Evolutionary conservation across 1,140 invertebrate species (phyloP).

Genomic region (Penaeus chinensis): DNA sequence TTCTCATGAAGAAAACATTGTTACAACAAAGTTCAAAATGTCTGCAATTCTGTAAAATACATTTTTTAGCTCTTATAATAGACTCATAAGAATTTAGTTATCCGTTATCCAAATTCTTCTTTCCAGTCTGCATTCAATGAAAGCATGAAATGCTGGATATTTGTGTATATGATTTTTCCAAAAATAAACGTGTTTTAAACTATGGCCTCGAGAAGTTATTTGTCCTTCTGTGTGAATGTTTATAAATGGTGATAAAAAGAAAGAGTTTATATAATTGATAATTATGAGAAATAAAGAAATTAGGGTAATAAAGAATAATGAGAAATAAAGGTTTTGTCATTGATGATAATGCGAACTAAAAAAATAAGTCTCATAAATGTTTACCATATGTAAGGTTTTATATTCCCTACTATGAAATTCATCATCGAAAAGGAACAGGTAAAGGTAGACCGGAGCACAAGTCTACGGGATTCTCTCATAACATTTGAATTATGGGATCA

Average conservation of each 20-base stretch:
- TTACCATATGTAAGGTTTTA: no score
- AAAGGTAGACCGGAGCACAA: not conserved
- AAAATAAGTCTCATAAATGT: no score
- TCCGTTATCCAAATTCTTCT: conserved; percentile 60
- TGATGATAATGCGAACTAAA: no score
- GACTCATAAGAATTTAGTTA: conserved; percentile 57
- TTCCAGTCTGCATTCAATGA: conserved; percentile 60
- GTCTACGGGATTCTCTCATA: conserved; percentile 20
- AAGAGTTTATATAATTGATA: no score
- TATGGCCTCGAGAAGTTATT: conserved; percentile 33
- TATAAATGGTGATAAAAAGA: no score
- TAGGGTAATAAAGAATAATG: no score
- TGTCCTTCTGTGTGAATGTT: not conserved
- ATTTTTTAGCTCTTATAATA: conserved; percentile 58
- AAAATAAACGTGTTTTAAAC: conserved; percentile 62
- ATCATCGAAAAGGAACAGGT: no score
- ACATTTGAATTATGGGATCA: conserved; percentile 18
- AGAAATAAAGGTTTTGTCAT: no score
- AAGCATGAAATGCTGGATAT: conserved; percentile 59
- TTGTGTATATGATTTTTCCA: conserved; percentile 61
- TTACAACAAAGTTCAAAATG: conserved; percentile 62
- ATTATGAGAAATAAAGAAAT: no score
- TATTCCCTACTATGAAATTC: no score
- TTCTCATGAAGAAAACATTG: conserved; percentile 60
- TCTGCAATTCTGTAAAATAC: conserved; percentile 61